Conservation (phyloP, 2,797 vertebrate genomes). For the Acanthornis magna region DNA sequence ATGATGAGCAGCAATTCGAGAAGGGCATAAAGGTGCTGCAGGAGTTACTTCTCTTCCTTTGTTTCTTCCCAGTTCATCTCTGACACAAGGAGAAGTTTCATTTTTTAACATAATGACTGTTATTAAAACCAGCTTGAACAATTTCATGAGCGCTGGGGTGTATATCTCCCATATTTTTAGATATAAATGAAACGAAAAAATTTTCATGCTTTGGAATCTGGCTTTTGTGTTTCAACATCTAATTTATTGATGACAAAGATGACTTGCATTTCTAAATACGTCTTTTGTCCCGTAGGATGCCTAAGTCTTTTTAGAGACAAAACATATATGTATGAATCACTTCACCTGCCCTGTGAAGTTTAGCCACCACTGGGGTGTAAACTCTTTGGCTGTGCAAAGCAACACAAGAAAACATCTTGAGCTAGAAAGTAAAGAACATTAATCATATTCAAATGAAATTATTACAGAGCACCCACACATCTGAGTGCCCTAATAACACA, state of each 20-base stretch:
- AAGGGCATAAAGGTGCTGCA: conserved; percentile 52
- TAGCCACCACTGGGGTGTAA: not conserved
- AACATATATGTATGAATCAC: not conserved
- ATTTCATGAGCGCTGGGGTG: conserved; percentile 30
- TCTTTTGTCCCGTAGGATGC: conserved; percentile 17
- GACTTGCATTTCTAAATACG: conserved; percentile 43
- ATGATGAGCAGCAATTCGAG: conserved; percentile 65
- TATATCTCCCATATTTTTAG: conserved; percentile 54
- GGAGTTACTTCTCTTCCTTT: conserved; percentile 57
- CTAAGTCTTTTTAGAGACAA: conserved; percentile 10
- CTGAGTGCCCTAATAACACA: not conserved
- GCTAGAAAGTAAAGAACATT: not conserved
- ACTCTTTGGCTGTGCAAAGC: not conserved
- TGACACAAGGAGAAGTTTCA: conserved; percentile 57
- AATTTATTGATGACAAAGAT: conserved; percentile 50
- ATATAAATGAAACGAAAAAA: conserved; percentile 43
- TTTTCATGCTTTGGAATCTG: conserved; percentile 24
- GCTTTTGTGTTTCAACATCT: conserved; percentile 4
- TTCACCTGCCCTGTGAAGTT: not conserved
- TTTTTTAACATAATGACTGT: conserved; percentile 67
- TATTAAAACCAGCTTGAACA: conserved; percentile 70
- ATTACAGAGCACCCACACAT: not conserved
- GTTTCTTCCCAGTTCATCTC: conserved; percentile 67
- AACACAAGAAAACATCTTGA: not conserved
- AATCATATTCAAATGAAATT: not conserved